These are phyloP conservation scores for Pipra filicauda DNA, from an alignment of 2,113 vertebrate species.

Conservation along the genomic window DNA sequence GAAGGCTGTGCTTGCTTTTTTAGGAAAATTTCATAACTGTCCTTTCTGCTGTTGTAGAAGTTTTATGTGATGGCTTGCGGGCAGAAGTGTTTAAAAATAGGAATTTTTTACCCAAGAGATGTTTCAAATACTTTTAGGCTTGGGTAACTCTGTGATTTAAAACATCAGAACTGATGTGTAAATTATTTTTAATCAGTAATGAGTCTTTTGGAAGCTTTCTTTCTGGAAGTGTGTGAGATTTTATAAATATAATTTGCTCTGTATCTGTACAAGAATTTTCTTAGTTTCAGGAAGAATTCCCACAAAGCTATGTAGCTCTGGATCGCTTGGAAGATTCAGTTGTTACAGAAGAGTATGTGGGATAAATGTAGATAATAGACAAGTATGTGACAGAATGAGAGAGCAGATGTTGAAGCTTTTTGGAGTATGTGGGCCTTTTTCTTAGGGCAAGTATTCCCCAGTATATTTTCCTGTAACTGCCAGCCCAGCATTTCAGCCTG, in stretches of 20 bases:
- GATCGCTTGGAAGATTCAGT: not conserved
- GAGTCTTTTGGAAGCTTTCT: not conserved
- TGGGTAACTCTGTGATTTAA: not conserved
- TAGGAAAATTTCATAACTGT: slow-evolving; percentile 20
- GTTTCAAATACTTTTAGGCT: slow-evolving; percentile 16
- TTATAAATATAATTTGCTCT: not conserved
- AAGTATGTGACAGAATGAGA: not conserved
- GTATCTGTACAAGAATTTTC: not conserved
- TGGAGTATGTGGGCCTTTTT: not conserved
- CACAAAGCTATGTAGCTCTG: not conserved
- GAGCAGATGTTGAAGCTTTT: not conserved
- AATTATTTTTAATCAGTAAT: slow-evolving; percentile 4
- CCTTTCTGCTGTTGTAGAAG: not conserved
- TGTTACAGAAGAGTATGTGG: not conserved
- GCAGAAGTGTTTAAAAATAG: slow-evolving; percentile 43
- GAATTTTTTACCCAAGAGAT: not conserved
- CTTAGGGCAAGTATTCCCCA: not conserved
- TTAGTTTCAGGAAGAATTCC: not conserved
- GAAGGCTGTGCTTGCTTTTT: slow-evolving; percentile 27
- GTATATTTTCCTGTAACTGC: not conserved
- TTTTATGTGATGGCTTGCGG: slow-evolving; percentile 14
- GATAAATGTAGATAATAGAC: not conserved
- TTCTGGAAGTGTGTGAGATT: not conserved
- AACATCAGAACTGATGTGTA: not conserved
- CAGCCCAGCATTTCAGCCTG: not conserved